Evolutionary conservation across 2,797 vertebrate species (phyloP), one percentile per base, ranked within the genome.

Genomic region (Petrocephalus schoutedeni): DNA sequence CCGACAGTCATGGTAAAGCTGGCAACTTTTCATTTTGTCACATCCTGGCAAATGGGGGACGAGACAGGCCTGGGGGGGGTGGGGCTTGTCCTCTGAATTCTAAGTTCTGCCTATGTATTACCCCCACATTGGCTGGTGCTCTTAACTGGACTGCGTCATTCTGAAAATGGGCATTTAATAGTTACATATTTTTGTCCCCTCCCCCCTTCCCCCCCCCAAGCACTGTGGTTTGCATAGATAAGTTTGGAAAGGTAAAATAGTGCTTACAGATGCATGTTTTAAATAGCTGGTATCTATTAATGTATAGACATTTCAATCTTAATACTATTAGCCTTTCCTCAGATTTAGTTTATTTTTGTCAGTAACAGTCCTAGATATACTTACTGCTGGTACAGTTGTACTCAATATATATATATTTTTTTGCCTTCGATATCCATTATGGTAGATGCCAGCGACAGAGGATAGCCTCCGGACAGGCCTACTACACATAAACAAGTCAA

Each of bases 221-320:
- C 96, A 95, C 95, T 96, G 96, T 96, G 95, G 97, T 96, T 96
- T 95, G 95, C 93, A 90, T 95, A 96, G 95, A 91, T 90, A 94
- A 95, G 93, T 95, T 94, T 92, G 93, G 96, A 96, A 92, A 94
- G 96, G 94, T 96, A 95, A 96, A 91, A 93, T 96, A 96, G 96
- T 96, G 96, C 97, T 97, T 97, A 95, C 94, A 93, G 90, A 95
- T 96, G 96, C 96, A 96, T 97, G 95, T 97, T 95, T 96, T 95
- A 95, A 97, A 98, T 98, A 99, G 98, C 98, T 99, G 98, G 98
- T 98, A 98, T 98, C 98, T 99, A 98, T 98, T 97, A 96, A 96
- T 96, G 95, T 97, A 94, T 96, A 97, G 96, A 96, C 97, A 96
- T 96, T 97, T 97, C 95, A 96, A 95, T 94, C 95, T 93, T 96